A percentile compares a stretch with the other conserved stretches of the same genome.
Evolutionary conservation across 1,140 invertebrate genomes (phyloP).

Genomic region (Panonychus citri): DNA sequence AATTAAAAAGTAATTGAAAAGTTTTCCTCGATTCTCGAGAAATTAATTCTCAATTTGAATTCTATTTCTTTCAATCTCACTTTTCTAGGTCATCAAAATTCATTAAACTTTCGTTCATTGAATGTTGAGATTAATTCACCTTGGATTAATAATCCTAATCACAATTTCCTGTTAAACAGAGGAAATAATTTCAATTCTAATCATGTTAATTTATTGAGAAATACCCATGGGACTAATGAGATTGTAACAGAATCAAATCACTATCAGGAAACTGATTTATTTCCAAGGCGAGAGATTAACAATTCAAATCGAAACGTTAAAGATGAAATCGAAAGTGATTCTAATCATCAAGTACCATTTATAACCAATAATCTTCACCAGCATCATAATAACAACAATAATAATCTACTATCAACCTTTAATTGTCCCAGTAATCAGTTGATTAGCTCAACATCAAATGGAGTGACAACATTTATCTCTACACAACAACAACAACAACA

Average conservation of each 20-base stretch:
- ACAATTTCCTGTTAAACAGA: no score
- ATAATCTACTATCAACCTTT: no score
- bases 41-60: no score
- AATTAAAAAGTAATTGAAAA: no score
- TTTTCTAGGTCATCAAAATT: not conserved
- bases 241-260: not conserved
- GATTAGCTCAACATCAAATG: no score
- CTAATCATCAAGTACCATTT: no score
- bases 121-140: constrained; percentile 1
- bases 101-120: not conserved
- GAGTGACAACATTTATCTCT: not conserved
- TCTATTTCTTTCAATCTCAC: not conserved
- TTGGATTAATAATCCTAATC: not conserved
- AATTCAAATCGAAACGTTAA: not conserved
- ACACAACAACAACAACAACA: not conserved
- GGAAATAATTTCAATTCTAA: not conserved
- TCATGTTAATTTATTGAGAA: not conserved
- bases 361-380: no score
- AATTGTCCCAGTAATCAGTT: no score
- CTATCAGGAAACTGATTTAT: constrained; percentile 1
- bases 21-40: no score
- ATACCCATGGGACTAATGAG: no score
- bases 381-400: no score
- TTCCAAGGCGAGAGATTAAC: not conserved
- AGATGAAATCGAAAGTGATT: no score